Evolutionary conservation across 2,797 vertebrate genomes (phyloP), one percentile per base, ranked within the genome.

Genomic region (Galaxias olidus): DNA sequence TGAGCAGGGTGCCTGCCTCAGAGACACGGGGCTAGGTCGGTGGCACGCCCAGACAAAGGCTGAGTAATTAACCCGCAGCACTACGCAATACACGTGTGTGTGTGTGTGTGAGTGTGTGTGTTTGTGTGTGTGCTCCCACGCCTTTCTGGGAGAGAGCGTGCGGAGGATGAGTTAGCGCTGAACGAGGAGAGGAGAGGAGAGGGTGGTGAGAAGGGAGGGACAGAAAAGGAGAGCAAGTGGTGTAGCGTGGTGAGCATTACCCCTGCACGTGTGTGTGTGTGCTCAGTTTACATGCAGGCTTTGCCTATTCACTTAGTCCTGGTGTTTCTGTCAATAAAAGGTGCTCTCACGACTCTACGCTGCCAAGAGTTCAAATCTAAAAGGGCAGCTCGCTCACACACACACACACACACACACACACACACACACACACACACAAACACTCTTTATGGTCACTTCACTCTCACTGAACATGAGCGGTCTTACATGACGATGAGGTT

Each of bases 401-500:
- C 18, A 56, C n/a, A 56, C 43, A n/a, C n/a, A 50, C n/a, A 8
- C 3, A 10, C 15, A 56, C 30, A 65, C 44, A 60, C 19, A 71
- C 18, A 56, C 14, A 56, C 30, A 65, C 44, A 60, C 19, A 71
- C 18, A 56, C n/a, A 56, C 43, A n/a, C n/a, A 50, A 9, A 8
- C 3, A 10, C 15, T 15, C 10, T 9, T n/a, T 51, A 51, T 17
- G 15, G 49, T 14, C 10, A 9, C 18, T n/a, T 17, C 49, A 51
- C 48, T n/a, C 49, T 9, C 49, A 4, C 18, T n/a, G 10, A 19
- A 15, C 17, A 58, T 15, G n/a, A 10, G 14, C 8, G 40, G 13
- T 91, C 97, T 97, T 91, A 99, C 97, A 99, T 98, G 88, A 99
- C 97, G 68, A 99, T 99, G 87, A 98, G 91, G 86, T 95, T 98